Conservation (phyloP, 2,797 vertebrate species). For the Sebastes elongatus region DNA sequence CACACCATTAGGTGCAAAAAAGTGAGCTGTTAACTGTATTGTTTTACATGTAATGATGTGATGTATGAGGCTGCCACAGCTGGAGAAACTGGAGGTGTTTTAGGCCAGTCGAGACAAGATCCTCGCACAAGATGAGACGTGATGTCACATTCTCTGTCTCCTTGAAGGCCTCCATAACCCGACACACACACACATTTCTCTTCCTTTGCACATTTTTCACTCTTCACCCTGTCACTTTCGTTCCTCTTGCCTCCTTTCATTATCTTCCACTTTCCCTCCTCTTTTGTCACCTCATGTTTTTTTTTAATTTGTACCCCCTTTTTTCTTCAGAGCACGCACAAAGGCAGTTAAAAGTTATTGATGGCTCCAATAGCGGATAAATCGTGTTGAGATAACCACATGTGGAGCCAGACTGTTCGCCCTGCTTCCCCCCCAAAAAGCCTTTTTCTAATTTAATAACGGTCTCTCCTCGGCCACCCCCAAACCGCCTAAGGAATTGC, state of each 20-base stretch:
- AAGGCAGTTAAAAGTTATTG: slow-evolving; percentile 62
- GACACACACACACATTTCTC: slow-evolving; percentile 25
- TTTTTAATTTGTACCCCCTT: background rate
- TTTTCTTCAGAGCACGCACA: background rate
- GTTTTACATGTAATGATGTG: slow-evolving; percentile 52
- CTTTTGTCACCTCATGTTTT: slow-evolving; percentile 25
- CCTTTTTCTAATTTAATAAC: slow-evolving; percentile 71
- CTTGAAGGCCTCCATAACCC: slow-evolving; percentile 43
- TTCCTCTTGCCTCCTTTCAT: slow-evolving; percentile 38
- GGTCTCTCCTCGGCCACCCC: slow-evolving; percentile 55
- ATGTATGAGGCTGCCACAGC: slow-evolving; percentile 53
- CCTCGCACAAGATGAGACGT: slow-evolving; percentile 72
- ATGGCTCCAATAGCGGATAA: slow-evolving; percentile 58
- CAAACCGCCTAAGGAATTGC: slow-evolving; percentile 61
- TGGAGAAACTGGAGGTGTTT: slow-evolving; percentile 59
- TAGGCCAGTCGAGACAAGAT: slow-evolving; percentile 78
- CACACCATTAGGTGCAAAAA: slow-evolving; percentile 15
- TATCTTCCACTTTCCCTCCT: slow-evolving; percentile 37
- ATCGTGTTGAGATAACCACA: slow-evolving; percentile 59
- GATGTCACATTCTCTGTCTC: slow-evolving; percentile 78
- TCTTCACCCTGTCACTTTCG: slow-evolving; percentile 61
- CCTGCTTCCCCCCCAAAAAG: slow-evolving; percentile 19
- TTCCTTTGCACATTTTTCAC: slow-evolving; percentile 49
- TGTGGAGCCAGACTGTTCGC: slow-evolving; percentile 58
- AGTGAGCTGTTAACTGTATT: slow-evolving; percentile 40